A percentile compares a stretch with the other conserved stretches of the same genome.
Evolutionary conservation across 2,888 invertebrate genomes (phyloP).

Genomic region (Cremastinae sp.): DNA sequence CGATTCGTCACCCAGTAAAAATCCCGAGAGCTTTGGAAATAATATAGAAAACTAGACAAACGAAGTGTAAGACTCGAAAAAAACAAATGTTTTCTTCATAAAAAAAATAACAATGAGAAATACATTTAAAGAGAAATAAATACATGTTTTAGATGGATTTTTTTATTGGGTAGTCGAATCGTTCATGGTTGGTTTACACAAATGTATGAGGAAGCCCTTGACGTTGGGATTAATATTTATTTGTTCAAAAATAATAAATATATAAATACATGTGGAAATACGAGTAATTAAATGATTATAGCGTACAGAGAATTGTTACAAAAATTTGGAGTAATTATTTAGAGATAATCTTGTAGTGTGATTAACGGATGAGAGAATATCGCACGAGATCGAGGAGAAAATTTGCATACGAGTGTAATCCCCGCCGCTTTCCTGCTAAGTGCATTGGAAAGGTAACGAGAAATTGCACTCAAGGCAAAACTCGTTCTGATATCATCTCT

Average conservation of each 20-base stretch:
- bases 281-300: background rate
- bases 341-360: background rate
- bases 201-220: no score
- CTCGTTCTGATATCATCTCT: constrained; percentile 51
- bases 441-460: constrained; percentile 51
- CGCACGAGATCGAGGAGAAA: constrained; percentile 25
- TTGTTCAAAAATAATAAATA: constrained; percentile 10
- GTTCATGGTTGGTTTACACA: no score
- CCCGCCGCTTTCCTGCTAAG: constrained; percentile 19
- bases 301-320: constrained; percentile 1
- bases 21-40: background rate
- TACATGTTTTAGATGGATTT: background rate
- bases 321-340: background rate
- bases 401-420: background rate
- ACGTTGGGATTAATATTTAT: constrained; percentile 4
- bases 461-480: constrained; percentile 34
- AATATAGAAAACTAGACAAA: no score
- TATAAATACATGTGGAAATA: background rate
- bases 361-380: constrained; percentile 12
- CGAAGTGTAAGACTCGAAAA: no score
- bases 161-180: no score
- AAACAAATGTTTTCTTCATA: background rate
- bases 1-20: no score
- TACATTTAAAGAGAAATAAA: background rate
- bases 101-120: background rate